Base-by-base conservation (phyloP, 2,888 invertebrate genomes). In the Chymomyza fuscimana region DNA sequence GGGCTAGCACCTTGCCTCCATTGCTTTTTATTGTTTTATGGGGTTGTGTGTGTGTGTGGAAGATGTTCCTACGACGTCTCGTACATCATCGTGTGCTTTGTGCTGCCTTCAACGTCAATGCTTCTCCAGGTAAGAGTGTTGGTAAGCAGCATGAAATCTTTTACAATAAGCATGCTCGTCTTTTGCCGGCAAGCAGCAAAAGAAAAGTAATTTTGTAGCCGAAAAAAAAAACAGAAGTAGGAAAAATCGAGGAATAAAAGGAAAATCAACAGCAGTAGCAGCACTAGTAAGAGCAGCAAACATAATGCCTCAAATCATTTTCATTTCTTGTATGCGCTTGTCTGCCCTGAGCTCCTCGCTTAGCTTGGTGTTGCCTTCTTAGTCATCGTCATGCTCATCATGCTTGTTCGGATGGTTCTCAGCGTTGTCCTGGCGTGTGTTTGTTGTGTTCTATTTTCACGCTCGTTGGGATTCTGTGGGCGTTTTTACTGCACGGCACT, bases 261-360 rank as follows among this genome's bases (percentile, higher is more conserved):
- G 60, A 54, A 40, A 60, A 62, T 46, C 32, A 32, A 40, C 58
- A 25, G 52, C 50, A 54, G 60, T 63, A 74, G 54, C 67, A 25
- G 58, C 5, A 29, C 29, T 51, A 51, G 63, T 58, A 76, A 4
- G 12, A 46, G 50, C 65, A 73, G 62, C 84, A 74, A 51, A 70
- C 63, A 82, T 82, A 85, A 87, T 87, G 85, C 78, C 75, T 76
- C 80, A 85, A 86, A 86, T 86, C 87, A 86, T 88, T 87, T 82
- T 87, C 80, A 81, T 88, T 84, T 80, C 80, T 85, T 79, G 74
- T 51, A 65, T 65, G 63, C 70, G 68, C 72, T 67, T 73, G 76
- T 76, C 75, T 81, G 68, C 67, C 40, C 73, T 73, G 67, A 74
- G 75, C 74, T 74, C 59, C 69, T 50, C 60, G 22, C 36, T 36